Evolutionary conservation across 2,113 vertebrate genomes (phyloP), one percentile per base, ranked within the genome.

Genomic region (Sinocyclocheilus anshuiensis): DNA sequence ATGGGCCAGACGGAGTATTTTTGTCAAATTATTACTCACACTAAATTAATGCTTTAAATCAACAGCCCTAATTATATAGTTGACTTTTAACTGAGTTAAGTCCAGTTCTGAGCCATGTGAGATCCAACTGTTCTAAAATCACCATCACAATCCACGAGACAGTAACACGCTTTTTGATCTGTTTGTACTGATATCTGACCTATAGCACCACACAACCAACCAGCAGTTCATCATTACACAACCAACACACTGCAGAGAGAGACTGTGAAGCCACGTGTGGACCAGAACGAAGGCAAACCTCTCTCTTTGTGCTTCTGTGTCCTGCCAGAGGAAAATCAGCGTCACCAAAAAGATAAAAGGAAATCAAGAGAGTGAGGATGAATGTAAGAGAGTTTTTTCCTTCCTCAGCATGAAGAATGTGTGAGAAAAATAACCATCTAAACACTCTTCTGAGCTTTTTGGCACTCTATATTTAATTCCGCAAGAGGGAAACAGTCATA

Each of bases 361-460:
- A 59, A 9, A 80, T 3, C 4, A 2, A 80, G 36, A 42, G 50
- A 13, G 45, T 48, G 2, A 57, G 74, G 29, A 13, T 10, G 48
- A 55, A 42, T 42, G 24, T 20, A 3, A 59, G 50, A 72, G 18
- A 57, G 24, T 11, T 45, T 77, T 77, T 33, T 18, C 26, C 50
- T 33, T 26, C 18, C 24, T 75, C 9, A 33, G 53, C 71, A 71
- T 76, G 86, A 74, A 81, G n/a, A 67, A 87, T 88, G 76, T 84
- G 84, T 91, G 81, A 33, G 50, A 39, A 59, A 39, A 59, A 39
- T 39, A 61, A n/a, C 33, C 33, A 36, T 59, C 4, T 55, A n/a
- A 79, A 79, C 53, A 36, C 55, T 63, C 22, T 61, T 63, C 20
- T 61, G 26, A 63, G 77, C 36, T 80, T 45, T 61, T 15, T 63